Evolutionary conservation across 2,113 vertebrate genomes (phyloP).

Genomic region (Argyrosomus japonicus): DNA sequence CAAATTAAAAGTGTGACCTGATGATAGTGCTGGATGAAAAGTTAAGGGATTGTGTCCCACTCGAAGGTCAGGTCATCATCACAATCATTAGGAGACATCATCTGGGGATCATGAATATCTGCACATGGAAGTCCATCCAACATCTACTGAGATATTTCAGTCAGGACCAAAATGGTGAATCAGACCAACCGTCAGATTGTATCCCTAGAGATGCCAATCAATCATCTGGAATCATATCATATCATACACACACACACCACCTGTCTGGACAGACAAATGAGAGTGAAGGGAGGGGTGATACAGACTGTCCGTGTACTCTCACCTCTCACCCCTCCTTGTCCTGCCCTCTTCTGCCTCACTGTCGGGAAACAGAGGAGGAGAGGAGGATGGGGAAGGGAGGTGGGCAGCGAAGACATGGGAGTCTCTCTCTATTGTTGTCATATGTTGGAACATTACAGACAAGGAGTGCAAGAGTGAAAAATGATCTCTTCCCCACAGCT

Average conservation of each 20-base stretch:
- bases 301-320: background rate
- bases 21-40: background rate
- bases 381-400: conserved; percentile 19
- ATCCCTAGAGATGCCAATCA: background rate
- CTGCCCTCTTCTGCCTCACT: conserved; percentile 21
- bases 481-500: conserved; percentile 20
- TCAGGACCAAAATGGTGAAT: background rate
- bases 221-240: background rate
- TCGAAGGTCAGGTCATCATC: background rate
- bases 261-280: background rate
- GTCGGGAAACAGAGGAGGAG: conserved; percentile 35
- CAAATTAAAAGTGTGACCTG: background rate
- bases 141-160: background rate
- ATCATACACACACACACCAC: conserved; percentile 3
- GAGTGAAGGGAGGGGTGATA: conserved; percentile 7
- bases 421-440: conserved; percentile 63
- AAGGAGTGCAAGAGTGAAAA: conserved; percentile 40
- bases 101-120: background rate
- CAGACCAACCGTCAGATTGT: too few relatives aligned
- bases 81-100: background rate
- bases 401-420: conserved; percentile 20
- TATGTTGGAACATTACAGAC: conserved; percentile 44
- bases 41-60: background rate
- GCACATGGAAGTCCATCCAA: background rate
- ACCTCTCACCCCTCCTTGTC: background rate